Base-by-base conservation (phyloP, 1,140 invertebrate genomes). In the Drosophila neocordata region DNA sequence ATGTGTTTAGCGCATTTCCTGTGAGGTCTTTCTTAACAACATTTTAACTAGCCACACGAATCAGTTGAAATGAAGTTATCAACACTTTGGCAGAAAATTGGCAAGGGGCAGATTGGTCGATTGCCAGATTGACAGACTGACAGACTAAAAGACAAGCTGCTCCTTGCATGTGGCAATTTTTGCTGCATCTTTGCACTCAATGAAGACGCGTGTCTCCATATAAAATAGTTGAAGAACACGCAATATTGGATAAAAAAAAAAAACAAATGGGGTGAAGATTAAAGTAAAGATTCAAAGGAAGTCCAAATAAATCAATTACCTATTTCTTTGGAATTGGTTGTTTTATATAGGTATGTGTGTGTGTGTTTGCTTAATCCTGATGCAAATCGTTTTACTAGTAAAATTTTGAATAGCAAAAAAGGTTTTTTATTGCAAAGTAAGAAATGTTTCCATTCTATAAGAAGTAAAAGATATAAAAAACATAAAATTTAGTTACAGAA, bases 1-100 rank as follows among this genome's bases (percentile, higher is more conserved):
- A 87, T 87, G 75, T 72, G 83, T 87, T 87, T 87, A 85, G 68
- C 78, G 78, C 75, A 65, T 79, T 83, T 75, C 58, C 67, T 82
- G 80, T 81, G 77, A 27, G 77, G 74, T 78, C 77, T n/a, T 20
- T 8, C 64, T 69, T 77, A 73, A 67, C 67, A 57, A 52, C 55
- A 51, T 67, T 67, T 73, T 61, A 79, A 74, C 81, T 85, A 87
- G 82, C 66, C 51, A 66, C 41, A 48, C 13, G 38, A 37, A 51
- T 15, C 37, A 61, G 55, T 64, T 67, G 67, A 87, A 82, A 87
- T 87, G 67, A 88, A 87, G 83, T 70, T 87, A 87, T 87, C 82
- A 87, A 87, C 82, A 87, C 82, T 76, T 81, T 52, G 65, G 55
- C 77, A 62, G 38, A 73, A 70, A 60, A 55, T 77, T 63, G 15